Percentiles rank a stretch among this genome's conserved stretches.
Evolutionary conservation across 1,140 invertebrate species (phyloP).

Genomic region (Steinernema feltiae): DNA sequence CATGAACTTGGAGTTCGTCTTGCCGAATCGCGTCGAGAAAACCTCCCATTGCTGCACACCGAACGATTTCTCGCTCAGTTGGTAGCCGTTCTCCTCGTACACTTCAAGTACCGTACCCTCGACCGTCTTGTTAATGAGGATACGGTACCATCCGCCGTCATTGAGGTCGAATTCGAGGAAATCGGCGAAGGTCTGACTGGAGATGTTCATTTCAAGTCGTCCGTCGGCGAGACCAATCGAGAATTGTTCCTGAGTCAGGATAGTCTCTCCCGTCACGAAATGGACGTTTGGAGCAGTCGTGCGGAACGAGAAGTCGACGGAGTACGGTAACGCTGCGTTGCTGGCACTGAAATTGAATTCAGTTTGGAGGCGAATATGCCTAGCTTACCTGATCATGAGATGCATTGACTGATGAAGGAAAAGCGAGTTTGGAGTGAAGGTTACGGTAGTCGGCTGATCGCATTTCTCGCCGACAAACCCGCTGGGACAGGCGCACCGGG

Average conservation of each 20-base stretch:
- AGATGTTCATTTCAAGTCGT: constrained; percentile 25
- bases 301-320: constrained; percentile 30
- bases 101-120: constrained; percentile 16
- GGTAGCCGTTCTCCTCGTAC: constrained; percentile 27
- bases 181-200: constrained; percentile 2
- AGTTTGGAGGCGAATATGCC: constrained; percentile 19
- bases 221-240: constrained; percentile 23
- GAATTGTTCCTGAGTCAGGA: constrained; percentile 35
- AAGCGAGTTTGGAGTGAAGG: constrained; percentile 27
- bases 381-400: constrained; percentile 26
- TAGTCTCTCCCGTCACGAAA: constrained; percentile 36
- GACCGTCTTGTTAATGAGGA: constrained; percentile 29
- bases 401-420: constrained; percentile 30
- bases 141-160: constrained; percentile 42
- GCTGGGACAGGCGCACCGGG: constrained; percentile 30
- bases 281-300: constrained; percentile 40
- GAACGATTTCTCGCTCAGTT: constrained; percentile 17
- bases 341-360: constrained; percentile 19
- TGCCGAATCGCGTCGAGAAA: constrained; percentile 37
- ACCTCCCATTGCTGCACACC: constrained; percentile 25
- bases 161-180: constrained; percentile 33
- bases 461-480: constrained; percentile 24
- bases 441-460: constrained; percentile 16
- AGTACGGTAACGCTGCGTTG: constrained; percentile 23
- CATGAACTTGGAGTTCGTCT: constrained; percentile 18